phyloP scores from a whole-genome alignment of 2,113 vertebrate genomes.

The Chinchilla lanigera region DNA sequence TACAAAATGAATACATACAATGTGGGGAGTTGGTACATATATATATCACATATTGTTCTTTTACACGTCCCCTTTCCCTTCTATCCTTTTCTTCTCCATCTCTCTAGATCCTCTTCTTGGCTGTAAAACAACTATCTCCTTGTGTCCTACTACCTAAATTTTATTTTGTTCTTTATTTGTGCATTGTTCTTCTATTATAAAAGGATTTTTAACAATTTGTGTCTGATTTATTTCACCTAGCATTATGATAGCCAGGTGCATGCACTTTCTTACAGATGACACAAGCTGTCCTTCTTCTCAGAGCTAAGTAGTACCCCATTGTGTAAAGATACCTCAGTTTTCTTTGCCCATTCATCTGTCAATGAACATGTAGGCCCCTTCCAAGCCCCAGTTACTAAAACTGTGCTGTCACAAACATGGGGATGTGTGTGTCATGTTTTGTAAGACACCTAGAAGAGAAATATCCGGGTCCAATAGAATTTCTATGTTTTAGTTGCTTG shows the following conservation, averaged over 20 bases:
- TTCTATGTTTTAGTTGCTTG: not conserved
- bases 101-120: not conserved
- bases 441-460: not conserved
- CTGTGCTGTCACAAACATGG: not conserved
- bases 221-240: not conserved
- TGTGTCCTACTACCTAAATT: not conserved
- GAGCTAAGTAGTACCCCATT: not conserved
- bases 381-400: not conserved
- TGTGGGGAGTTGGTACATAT: not conserved
- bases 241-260: not conserved
- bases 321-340: not conserved
- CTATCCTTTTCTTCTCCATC: not conserved
- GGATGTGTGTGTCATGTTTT: not conserved
- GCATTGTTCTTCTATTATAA: not conserved
- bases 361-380: not conserved
- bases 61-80: not conserved
- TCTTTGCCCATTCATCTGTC: not conserved
- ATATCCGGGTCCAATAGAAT: not conserved
- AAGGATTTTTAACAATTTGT: not conserved
- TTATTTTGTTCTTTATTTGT: not conserved
- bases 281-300: not conserved
- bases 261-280: no score
- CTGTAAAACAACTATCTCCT: not conserved
- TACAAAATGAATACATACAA: not conserved
- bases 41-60: not conserved